Base-by-base conservation (phyloP, 1,140 invertebrate genomes). In the Carcinoscorpius rotundicauda region DNA sequence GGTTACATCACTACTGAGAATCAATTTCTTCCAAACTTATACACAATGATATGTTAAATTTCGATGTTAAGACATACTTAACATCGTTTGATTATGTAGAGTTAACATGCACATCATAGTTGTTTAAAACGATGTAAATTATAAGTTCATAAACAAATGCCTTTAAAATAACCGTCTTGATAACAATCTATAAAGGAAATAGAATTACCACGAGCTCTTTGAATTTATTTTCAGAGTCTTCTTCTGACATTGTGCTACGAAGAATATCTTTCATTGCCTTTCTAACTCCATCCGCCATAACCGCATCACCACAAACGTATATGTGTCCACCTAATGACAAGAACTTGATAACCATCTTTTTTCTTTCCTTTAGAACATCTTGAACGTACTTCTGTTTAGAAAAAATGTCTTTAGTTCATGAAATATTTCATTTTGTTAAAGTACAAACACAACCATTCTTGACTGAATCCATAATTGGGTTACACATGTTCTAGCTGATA, bases 311-410 rank as follows among this genome's bases (percentile, higher is more conserved):
- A 69, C 78, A 79, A 0, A 79, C 75, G 64, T 78, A 79, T 59
- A 79, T 73, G 69, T 79, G 77, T 5, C 76, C 78, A 50, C 71
- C 60, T 56, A 73, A 71, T 3, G 71, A 64, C 3, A 79, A 63
- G 3, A 63, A 58, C 3, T 72, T 63, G 63, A 71, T 75, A 0
- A 78, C 70, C 3, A 70, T 49, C 5, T 67, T 53, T 4, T 68
- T 64, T 66, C 76, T 72, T 53, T 68, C 65, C 48, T 72, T 68
- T 4, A 79, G 58, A 6, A 72, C 63, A 62, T 78, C 72, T 67
- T 79, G 78, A 0, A 79, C 77, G 61, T 79, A 78, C 48, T 68
- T 69, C 77, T 78, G 66, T 4, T 64, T 64, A 63, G 66, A 29
- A 62, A 62, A 58, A 60, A 29, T 48, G 11, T 8, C 6, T 49